phyloP scores from a whole-genome alignment of 2,888 invertebrate genomes.

The Catocala fraxini region DNA sequence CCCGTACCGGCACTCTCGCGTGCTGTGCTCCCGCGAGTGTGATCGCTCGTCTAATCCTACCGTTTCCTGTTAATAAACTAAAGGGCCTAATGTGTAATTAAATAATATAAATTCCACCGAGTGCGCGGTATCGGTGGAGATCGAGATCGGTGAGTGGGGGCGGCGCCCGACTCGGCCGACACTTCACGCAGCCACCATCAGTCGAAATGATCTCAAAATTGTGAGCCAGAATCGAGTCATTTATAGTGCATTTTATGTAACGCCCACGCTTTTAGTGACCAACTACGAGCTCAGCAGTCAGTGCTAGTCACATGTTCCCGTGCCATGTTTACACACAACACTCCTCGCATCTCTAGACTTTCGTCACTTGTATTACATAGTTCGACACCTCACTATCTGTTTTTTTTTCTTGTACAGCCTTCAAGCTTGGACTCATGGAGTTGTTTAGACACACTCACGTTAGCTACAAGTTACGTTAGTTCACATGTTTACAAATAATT shows the following conservation, averaged over 20 bases:
- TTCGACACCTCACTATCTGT: too few relatives aligned
- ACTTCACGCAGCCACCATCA: slow-evolving; percentile 63
- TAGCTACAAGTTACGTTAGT: too few relatives aligned
- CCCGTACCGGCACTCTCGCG: slow-evolving; percentile 73
- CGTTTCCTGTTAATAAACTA: slow-evolving; percentile 32
- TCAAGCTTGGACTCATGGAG: too few relatives aligned
- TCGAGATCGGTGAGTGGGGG: slow-evolving; percentile 35
- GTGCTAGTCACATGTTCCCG: slow-evolving; percentile 68
- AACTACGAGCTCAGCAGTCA: slow-evolving; percentile 37
- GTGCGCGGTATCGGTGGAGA: slow-evolving; percentile 68
- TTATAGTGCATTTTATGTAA: slow-evolving; percentile 71
- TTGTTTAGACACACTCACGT: too few relatives aligned
- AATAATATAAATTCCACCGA: slow-evolving; percentile 57
- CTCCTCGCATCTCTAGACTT: not conserved
- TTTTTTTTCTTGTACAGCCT: too few relatives aligned
- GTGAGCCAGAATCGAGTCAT: slow-evolving; percentile 77
- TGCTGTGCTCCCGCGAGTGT: slow-evolving; percentile 23
- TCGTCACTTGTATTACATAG: too few relatives aligned
- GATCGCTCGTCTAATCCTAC: slow-evolving; percentile 16
- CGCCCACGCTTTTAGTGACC: slow-evolving; percentile 60
- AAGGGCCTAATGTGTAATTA: slow-evolving; percentile 57
- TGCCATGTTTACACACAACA: slow-evolving; percentile 60
- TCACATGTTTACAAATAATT: too few relatives aligned
- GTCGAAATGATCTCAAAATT: slow-evolving; percentile 82
- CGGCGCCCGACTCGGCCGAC: slow-evolving; percentile 37